These are phyloP conservation scores for Cheilosia impressa DNA, from an alignment of 2,888 invertebrate species.

Conservation along the genomic window DNA sequence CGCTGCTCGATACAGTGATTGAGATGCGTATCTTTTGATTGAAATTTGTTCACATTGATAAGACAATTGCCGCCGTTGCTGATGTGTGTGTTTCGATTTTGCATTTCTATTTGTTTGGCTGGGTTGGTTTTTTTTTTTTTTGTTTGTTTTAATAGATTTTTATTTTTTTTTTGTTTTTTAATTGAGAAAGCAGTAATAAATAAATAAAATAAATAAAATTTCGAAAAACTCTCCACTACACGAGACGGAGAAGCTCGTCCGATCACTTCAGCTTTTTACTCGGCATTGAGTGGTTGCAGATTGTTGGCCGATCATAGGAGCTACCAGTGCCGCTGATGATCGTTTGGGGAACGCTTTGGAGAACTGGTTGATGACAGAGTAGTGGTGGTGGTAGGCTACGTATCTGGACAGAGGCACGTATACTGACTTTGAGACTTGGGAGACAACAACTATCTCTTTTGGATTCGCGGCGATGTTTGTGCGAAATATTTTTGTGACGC, in stretches of 20 bases:
- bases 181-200: conserved; percentile 30
- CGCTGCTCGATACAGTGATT: conserved; percentile 18
- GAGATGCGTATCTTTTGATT: conserved; percentile 6
- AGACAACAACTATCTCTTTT: conserved; percentile 74
- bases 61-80: conserved; percentile 24
- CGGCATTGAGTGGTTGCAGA: conserved; percentile 73
- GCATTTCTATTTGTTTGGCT: conserved; percentile 48
- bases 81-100: conserved; percentile 11
- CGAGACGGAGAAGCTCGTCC: conserved; percentile 73
- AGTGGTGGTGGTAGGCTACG: conserved; percentile 28
- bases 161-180: conserved; percentile 27
- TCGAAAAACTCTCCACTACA: conserved; percentile 61
- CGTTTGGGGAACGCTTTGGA: conserved; percentile 53
- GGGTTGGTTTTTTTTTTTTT: conserved; percentile 18
- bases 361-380: conserved; percentile 58
- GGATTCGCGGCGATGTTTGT: conserved; percentile 53
- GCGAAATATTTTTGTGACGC: conserved; percentile 36
- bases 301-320: conserved; percentile 65
- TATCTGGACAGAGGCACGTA: conserved; percentile 52
- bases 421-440: conserved; percentile 41
- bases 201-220: conserved; percentile 67
- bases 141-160: conserved; percentile 8
- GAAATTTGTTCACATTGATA: conserved; percentile 45
- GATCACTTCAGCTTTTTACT: conserved; percentile 76
- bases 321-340: conserved; percentile 10